These are phyloP conservation scores for Teleogryllus occipitalis DNA, from an alignment of 1,140 invertebrate species.

Conservation along the genomic window DNA sequence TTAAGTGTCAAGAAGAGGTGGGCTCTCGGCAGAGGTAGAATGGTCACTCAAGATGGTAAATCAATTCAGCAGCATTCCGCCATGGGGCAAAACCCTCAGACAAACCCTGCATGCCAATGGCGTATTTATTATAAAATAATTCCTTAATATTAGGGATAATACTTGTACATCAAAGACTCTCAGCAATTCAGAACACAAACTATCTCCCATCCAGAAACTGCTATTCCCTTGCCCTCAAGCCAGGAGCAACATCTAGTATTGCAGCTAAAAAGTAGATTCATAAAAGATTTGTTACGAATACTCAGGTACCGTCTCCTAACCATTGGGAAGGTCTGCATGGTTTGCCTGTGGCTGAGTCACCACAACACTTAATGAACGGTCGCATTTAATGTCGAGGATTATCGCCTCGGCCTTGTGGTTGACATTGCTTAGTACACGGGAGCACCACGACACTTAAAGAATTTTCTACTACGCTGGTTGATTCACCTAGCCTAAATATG, in stretches of 20 bases:
- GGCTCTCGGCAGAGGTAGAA: neutral
- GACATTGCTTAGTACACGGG: neutral
- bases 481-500: neutral
- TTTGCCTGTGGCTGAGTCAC: neutral
- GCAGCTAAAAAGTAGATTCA: neutral
- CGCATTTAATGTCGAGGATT: neutral
- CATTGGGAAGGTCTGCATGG: neutral
- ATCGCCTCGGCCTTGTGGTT: neutral
- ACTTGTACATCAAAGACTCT: neutral
- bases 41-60: neutral
- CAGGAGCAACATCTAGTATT: neutral
- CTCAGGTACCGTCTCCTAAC: neutral
- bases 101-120: neutral
- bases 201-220: neutral
- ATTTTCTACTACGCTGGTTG: neutral
- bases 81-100: neutral
- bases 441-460: neutral
- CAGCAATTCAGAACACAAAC: neutral
- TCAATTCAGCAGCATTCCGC: neutral
- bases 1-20: neutral
- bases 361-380: neutral
- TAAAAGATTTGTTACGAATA: neutral
- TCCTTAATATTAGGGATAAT: slow-evolving; percentile 5
- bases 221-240: neutral
- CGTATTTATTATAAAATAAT: slow-evolving; percentile 6